Evolutionary conservation across 2,888 invertebrate species (phyloP), one percentile per base, ranked within the genome.

Genomic region (Synergus laeviventris): DNA sequence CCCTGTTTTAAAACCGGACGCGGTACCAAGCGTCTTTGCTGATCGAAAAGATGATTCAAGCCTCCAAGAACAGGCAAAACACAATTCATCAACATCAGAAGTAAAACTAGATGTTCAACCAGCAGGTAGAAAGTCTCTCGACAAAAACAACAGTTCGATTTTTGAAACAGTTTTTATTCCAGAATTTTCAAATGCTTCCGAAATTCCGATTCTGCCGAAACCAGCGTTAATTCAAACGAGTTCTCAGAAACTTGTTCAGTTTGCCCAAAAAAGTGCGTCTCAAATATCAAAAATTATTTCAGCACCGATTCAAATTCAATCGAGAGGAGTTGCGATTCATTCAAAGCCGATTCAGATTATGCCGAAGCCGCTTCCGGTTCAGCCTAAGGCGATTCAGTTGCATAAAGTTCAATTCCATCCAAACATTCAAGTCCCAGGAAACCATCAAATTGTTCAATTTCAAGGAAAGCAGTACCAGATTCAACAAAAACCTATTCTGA

Each of bases 11-110:
- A 85, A 85, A 49, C 60, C 79, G 2, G 73, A 70, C 24, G 83
- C 85, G 1, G 38, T 83, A 60, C 85, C 86, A 1, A 78, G 81
- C 8, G 85, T 86, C 36, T 86, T 86, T 76, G 81, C 82, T 2
- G 49, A 70, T 1, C 21, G 21, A n/a, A 42, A 45, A 16, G 16
- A 45, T n/a, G 14, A 45, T n/a, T 0, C 49, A 1, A 16, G 3
- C 11, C 54, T 9, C n/a, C 8, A 11, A 54, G 18, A 54, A 18
- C 1, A 18, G 18, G 16, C 2, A 18, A 18, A 18, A 18, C 2
- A 3, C 2, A 2, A 18, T 18, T 9, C 54, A 31, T 12, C 14
- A 59, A 21, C 21, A 21, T 14, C 1, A 24, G 42, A 42, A 42
- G 2, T 1, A 5, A 59, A 59, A 59, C 7, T 21, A 24, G 24